These are phyloP conservation scores for Polydesmus complanatus DNA, from an alignment of 2,888 invertebrate species.

Conservation along the genomic window DNA sequence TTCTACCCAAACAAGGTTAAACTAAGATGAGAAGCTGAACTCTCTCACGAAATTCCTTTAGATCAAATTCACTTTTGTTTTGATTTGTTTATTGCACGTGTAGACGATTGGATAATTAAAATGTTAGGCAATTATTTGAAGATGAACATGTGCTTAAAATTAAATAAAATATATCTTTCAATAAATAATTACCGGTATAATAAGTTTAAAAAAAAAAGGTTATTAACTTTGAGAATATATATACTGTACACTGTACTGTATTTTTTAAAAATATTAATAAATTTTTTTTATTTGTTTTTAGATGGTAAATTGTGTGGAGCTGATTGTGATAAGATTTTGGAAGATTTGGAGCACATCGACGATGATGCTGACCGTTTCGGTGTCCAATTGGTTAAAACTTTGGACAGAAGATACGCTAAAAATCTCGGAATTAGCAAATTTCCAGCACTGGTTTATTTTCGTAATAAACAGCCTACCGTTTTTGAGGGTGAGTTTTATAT, in stretches of 20 bases:
- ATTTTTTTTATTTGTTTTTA: too few species aligned
- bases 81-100: background rate
- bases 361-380: constrained; percentile 89
- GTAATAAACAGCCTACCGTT: constrained; percentile 89
- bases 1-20: background rate
- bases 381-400: constrained; percentile 89
- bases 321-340: constrained; percentile 26
- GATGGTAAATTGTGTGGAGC: constrained; percentile 26
- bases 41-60: background rate
- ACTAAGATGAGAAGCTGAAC: background rate
- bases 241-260: too few species aligned
- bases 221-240: too few species aligned
- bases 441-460: constrained; percentile 91
- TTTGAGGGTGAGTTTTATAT: constrained; percentile 57
- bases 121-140: too few species aligned
- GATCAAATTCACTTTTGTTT: background rate
- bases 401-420: constrained; percentile 89
- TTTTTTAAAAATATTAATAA: too few species aligned
- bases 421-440: constrained; percentile 91
- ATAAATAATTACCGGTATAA: background rate
- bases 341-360: constrained; percentile 70
- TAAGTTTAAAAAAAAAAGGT: background rate
- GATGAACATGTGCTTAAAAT: too few species aligned
- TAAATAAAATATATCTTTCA: too few species aligned
- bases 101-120: too few species aligned